phyloP scores from a whole-genome alignment of 2,888 invertebrate genomes.

The Drosophila picticornis region DNA sequence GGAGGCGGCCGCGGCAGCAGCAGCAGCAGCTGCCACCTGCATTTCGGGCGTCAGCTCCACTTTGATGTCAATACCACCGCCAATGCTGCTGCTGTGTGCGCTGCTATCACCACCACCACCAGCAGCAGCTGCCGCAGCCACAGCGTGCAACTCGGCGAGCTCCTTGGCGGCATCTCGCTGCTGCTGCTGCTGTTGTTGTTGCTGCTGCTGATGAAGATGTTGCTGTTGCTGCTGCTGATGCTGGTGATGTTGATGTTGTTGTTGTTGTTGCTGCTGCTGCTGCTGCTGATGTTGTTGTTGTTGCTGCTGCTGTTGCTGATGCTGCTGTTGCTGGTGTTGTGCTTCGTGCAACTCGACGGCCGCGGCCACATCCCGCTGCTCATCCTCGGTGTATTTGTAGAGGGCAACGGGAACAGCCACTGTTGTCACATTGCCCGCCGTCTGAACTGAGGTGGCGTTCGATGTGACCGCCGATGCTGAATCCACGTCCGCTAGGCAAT shows the following conservation, averaged over 20 bases:
- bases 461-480: conserved; percentile 41
- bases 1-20: conserved; percentile 44
- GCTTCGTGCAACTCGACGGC: conserved; percentile 64
- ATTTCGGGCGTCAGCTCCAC: conserved; percentile 71
- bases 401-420: conserved; percentile 69
- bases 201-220: conserved; percentile 47
- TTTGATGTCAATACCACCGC: conserved; percentile 76
- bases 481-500: conserved; percentile 79
- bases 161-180: conserved; percentile 78
- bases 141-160: conserved; percentile 77
- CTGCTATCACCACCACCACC: conserved; percentile 41
- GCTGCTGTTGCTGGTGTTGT: conserved; percentile 46
- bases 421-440: conserved; percentile 45
- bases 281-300: conserved; percentile 58
- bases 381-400: conserved; percentile 76
- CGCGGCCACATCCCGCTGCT: conserved; percentile 66
- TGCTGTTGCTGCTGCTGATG: conserved; percentile 51
- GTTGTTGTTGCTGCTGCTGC: conserved; percentile 43
- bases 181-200: conserved; percentile 61
- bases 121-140: conserved; percentile 43
- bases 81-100: conserved; percentile 51
- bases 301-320: conserved; percentile 44
- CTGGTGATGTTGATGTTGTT: conserved; percentile 46
- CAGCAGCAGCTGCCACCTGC: conserved; percentile 52
- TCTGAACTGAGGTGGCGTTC: conserved; percentile 32